A percentile compares a stretch with the other conserved stretches of the same genome.
Evolutionary conservation across 1,140 invertebrate species (phyloP).

Genomic region (Adoxophyes honmai): DNA sequence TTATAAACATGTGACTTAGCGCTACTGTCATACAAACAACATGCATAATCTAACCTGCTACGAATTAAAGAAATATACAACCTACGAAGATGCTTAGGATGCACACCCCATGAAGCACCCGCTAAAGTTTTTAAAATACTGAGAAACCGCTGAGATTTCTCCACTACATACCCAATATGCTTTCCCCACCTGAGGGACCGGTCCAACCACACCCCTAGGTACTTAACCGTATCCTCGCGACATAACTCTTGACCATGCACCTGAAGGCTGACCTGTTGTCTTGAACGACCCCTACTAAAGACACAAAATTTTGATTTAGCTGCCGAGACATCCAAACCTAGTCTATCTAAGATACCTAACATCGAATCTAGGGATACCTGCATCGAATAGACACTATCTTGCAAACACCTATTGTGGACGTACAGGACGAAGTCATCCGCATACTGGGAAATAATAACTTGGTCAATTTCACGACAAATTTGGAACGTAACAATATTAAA

Average conservation of each 20-base stretch:
- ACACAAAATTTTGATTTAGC: background rate
- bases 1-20: conserved; percentile 15
- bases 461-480: background rate
- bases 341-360: background rate
- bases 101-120: conserved; percentile 18
- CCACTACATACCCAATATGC: conserved; percentile 20
- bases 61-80: no score
- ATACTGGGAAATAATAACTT: background rate
- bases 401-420: background rate
- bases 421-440: background rate
- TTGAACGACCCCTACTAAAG: background rate
- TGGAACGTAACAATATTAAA: background rate
- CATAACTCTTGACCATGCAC: conserved; percentile 17
- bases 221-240: no score
- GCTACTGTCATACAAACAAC: conserved; percentile 19
- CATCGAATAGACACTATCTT: background rate
- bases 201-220: conserved; percentile 28
- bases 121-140: conserved; percentile 21
- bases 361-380: background rate
- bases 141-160: conserved; percentile 13
- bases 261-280: background rate
- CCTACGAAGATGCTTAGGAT: conserved; percentile 17
- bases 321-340: background rate
- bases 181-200: conserved; percentile 22
- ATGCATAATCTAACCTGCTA: conserved; percentile 18